Base-by-base conservation (phyloP, 2,888 invertebrate species). In the Chirona hameri region DNA sequence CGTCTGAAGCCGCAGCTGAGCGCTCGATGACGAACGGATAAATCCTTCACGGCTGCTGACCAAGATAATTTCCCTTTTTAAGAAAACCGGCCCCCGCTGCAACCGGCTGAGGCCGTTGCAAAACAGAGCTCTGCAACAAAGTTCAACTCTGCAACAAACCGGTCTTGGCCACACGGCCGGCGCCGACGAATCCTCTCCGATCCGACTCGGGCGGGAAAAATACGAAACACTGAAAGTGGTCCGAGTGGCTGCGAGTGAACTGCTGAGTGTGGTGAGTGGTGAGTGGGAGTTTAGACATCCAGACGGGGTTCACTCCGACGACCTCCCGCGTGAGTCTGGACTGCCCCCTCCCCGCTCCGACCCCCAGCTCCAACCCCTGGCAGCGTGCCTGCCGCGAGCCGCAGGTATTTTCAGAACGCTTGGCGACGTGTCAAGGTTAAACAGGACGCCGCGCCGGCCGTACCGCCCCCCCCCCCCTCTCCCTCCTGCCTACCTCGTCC, bases 381-480 rank as follows among this genome's bases (percentile, higher is more conserved):
- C 27, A 14, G 27, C 27, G 69, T 14, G 27, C n/a, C 69, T 9
- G 69, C 69, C 29, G 29, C 29, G 29, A 18, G 72, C 72, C 18
- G 18, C 3, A 29, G 31, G 72, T 72, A 72, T 72, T 72, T 72
- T 72, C 72, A 72, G 72, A 9, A 29, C 5, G 15, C 29, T 31
- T 29, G 72, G 31, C 72, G 72, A 18, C 72, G 72, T 31, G 31
- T 31, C 72, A 72, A 72, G 72, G 72, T 72, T 18, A 72, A 69
- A 72, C 72, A 72, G 72, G 72, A 72, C 72, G 72, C 4, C 14
- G 27, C 27, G 31, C 31, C 31, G 31, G 12, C 60, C 27, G n/a
- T 65, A 10, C 65, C n/a, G 10, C 65, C n/a, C 27, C 65, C 65
- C 27, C 60, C 24, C 60, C 57, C 57, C 3, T 4, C 21, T 21